Conservation (phyloP, 2,888 invertebrate genomes). For the Cabera pusaria region DNA sequence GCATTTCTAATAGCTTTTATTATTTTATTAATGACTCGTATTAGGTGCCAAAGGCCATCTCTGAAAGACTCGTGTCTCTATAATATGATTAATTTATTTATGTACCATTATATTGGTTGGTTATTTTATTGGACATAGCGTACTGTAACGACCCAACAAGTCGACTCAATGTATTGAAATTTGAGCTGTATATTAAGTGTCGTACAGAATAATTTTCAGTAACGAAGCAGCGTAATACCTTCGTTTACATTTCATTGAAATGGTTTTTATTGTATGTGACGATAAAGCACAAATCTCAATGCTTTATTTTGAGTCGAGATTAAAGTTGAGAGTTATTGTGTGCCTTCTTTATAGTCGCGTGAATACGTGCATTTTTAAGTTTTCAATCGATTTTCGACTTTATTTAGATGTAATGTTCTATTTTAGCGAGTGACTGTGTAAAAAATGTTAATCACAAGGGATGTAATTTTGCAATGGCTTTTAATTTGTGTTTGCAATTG, state of each 20-base stretch:
- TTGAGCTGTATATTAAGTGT: too few species aligned
- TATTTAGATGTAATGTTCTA: not conserved
- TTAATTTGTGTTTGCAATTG: not conserved
- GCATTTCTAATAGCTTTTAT: slow-evolving; percentile 17
- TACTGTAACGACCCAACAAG: too few species aligned
- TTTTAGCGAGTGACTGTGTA: slow-evolving; percentile 8
- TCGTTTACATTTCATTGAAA: too few species aligned
- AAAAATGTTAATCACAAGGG: not conserved
- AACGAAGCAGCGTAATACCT: too few species aligned
- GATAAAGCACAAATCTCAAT: too few species aligned
- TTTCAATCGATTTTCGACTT: not conserved
- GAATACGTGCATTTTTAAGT: slow-evolving; percentile 1
- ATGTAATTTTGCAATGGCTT: slow-evolving; percentile 8
- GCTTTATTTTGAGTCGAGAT: too few species aligned
- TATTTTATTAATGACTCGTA: slow-evolving; percentile 7
- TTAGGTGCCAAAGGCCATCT: slow-evolving; percentile 6
- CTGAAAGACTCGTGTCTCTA: slow-evolving; percentile 2
- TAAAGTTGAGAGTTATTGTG: too few species aligned
- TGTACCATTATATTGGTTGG: not conserved
- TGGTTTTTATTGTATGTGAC: too few species aligned
- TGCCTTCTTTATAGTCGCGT: too few species aligned
- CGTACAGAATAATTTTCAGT: too few species aligned
- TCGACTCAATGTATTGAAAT: too few species aligned
- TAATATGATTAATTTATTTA: not conserved
- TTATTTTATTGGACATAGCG: too few species aligned